These are phyloP conservation scores for Halichondria panicea DNA, from an alignment of 37 sponge, comb jelly and placozoan species.

Conservation along the genomic window DNA sequence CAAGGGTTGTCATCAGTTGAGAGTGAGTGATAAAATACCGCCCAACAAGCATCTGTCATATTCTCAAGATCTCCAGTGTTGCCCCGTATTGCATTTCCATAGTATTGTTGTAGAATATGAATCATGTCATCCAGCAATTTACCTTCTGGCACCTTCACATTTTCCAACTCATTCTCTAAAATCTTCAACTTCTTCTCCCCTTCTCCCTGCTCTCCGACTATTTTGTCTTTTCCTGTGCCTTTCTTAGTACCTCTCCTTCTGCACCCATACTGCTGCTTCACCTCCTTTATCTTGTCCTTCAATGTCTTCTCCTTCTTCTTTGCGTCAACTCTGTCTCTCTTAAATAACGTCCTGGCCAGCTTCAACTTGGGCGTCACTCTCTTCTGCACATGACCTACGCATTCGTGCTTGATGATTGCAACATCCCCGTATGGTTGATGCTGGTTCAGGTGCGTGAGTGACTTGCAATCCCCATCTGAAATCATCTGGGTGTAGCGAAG, in stretches of 20 bases:
- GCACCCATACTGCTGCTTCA: neutral
- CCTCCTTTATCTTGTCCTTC: slow-evolving; percentile 12
- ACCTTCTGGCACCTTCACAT: neutral
- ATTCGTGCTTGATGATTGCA: slow-evolving; percentile 9
- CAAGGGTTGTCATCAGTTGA: slow-evolving; percentile 32
- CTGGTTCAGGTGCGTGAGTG: slow-evolving; percentile 2
- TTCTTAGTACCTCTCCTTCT: neutral
- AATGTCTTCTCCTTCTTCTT: neutral
- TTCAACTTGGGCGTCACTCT: neutral
- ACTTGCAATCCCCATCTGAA: slow-evolving; percentile 30
- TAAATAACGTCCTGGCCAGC: neutral
- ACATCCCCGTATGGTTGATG: slow-evolving; percentile 14
- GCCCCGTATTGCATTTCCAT: slow-evolving; percentile 39
- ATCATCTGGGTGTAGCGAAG: slow-evolving; percentile 14
- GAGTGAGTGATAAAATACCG: slow-evolving; percentile 30
- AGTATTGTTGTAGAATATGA: slow-evolving; percentile 10
- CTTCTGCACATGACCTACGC: slow-evolving; percentile 32
- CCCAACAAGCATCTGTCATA: slow-evolving; percentile 39
- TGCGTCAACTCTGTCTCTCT: neutral
- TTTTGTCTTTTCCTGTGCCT: neutral
- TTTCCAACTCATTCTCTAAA: no score
- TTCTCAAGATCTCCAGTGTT: slow-evolving; percentile 19
- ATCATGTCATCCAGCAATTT: neutral
- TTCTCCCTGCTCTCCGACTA: neutral
- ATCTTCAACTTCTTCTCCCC: neutral